Conservation (phyloP, 2,888 invertebrate genomes). For the Lepidochitona cinerea region DNA sequence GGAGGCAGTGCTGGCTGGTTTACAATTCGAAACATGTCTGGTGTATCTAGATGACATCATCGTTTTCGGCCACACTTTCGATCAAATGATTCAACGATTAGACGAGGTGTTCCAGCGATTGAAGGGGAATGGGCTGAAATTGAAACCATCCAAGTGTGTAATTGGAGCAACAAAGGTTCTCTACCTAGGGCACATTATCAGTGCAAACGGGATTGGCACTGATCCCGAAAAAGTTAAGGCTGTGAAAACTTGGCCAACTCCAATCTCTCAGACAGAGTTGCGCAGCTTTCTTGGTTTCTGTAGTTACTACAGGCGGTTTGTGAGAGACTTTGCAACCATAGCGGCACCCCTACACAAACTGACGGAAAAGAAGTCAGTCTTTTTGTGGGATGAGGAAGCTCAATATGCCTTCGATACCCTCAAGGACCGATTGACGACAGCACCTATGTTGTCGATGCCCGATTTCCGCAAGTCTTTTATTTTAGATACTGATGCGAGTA, state of each 20-base stretch:
- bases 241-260: slow-evolving; percentile 16
- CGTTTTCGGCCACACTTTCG: slow-evolving; percentile 31
- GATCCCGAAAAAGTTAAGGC: slow-evolving; percentile 13
- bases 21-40: slow-evolving; percentile 48
- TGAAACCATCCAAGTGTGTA: background rate
- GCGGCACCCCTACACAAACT: slow-evolving; percentile 4
- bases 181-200: slow-evolving; percentile 26
- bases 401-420: slow-evolving; percentile 23
- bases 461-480: slow-evolving; percentile 15
- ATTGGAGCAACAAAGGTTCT: slow-evolving; percentile 16
- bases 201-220: slow-evolving; percentile 13
- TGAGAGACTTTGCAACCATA: background rate
- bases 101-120: slow-evolving; percentile 28
- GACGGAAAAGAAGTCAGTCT: slow-evolving; percentile 10
- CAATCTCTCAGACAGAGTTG: slow-evolving; percentile 10
- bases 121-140: background rate
- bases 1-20: slow-evolving; percentile 15
- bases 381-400: slow-evolving; percentile 17
- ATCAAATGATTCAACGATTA: slow-evolving; percentile 28
- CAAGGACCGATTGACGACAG: slow-evolving; percentile 19
- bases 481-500: slow-evolving; percentile 38
- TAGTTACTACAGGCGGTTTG: slow-evolving; percentile 22
- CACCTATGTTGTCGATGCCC: slow-evolving; percentile 31
- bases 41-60: slow-evolving; percentile 68
- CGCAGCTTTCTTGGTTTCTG: slow-evolving; percentile 32